Percentiles rank a stretch among this genome's conserved stretches.
These are phyloP conservation scores for Oryzias dopingdopingensis DNA, from an alignment of 2,797 vertebrate species.

Conservation along the genomic window DNA sequence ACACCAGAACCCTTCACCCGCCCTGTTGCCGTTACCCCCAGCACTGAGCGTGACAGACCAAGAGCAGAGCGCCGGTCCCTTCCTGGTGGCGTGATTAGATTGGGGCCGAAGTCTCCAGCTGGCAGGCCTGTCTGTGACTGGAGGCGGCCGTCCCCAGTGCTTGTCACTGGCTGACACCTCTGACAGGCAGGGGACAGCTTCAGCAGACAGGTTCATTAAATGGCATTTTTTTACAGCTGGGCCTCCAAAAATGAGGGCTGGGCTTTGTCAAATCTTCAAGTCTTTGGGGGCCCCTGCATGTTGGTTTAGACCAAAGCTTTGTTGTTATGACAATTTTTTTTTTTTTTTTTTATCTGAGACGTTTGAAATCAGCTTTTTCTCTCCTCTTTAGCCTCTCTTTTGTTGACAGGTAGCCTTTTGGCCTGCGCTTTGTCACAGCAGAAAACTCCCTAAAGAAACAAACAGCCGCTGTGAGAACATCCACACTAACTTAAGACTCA, in stretches of 20 bases:
- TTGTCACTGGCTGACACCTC: conserved; percentile 98
- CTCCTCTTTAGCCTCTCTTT: conserved; percentile 79
- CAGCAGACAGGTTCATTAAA: conserved; percentile 99
- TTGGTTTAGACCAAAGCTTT: conserved; percentile 89
- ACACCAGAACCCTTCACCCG: conserved; percentile 55
- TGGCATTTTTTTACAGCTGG: conserved; percentile 98
- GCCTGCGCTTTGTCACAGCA: conserved; percentile 82
- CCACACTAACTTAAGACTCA: conserved; percentile 5
- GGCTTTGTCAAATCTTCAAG: conserved; percentile 85
- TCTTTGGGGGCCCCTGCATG: conserved; percentile 81
- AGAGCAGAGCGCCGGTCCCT: conserved; percentile 86
- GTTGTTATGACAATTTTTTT: conserved; percentile 85
- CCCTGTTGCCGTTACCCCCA: conserved; percentile 57
- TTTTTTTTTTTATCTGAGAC: conserved; percentile 79
- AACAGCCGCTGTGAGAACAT: conserved; percentile 22
- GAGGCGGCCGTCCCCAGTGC: conserved; percentile 95
- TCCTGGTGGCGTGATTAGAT: conserved; percentile 99
- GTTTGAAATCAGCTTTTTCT: conserved; percentile 86
- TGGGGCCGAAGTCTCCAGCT: conserved; percentile 99
- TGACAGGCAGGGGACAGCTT: conserved; percentile 99
- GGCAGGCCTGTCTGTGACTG: conserved; percentile 99
- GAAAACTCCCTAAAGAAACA: conserved; percentile 61
- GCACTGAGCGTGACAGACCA: conserved; percentile 79
- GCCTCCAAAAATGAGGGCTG: conserved; percentile 85
- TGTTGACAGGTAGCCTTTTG: conserved; percentile 83